These are phyloP conservation scores for Euschistus heros DNA, from an alignment of 1,140 invertebrate genomes.

Conservation along the genomic window DNA sequence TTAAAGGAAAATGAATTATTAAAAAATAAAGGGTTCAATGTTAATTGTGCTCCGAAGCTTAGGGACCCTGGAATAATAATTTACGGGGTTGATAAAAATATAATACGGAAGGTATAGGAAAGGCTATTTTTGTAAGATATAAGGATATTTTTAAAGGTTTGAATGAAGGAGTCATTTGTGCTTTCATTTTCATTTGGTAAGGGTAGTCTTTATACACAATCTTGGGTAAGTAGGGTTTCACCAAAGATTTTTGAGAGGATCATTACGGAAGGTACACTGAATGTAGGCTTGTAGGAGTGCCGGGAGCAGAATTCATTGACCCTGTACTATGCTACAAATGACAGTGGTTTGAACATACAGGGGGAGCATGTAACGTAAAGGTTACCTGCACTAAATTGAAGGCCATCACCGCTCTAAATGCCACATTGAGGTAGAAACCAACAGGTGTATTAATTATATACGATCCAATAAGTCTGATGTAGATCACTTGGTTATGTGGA, in stretches of 20 bases:
- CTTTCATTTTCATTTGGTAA: too few species aligned
- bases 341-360: background rate
- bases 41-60: too few species aligned
- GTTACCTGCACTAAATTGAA: background rate
- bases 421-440: too few species aligned
- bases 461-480: background rate
- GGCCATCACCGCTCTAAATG: too few species aligned
- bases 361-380: background rate
- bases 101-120: background rate
- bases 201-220: background rate
- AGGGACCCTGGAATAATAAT: background rate
- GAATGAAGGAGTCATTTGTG: too few species aligned
- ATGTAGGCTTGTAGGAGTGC: background rate
- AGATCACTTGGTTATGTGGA: background rate
- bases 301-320: too few species aligned
- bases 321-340: background rate
- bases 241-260: background rate
- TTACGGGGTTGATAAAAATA: background rate
- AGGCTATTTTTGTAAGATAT: background rate
- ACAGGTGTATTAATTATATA: background rate
- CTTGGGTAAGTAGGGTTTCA: background rate
- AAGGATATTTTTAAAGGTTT: background rate
- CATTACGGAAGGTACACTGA: background rate
- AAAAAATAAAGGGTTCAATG: background rate
- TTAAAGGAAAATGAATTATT: background rate